Conservation (phyloP, 2,113 vertebrate genomes). For the Pungitius pungitius region DNA sequence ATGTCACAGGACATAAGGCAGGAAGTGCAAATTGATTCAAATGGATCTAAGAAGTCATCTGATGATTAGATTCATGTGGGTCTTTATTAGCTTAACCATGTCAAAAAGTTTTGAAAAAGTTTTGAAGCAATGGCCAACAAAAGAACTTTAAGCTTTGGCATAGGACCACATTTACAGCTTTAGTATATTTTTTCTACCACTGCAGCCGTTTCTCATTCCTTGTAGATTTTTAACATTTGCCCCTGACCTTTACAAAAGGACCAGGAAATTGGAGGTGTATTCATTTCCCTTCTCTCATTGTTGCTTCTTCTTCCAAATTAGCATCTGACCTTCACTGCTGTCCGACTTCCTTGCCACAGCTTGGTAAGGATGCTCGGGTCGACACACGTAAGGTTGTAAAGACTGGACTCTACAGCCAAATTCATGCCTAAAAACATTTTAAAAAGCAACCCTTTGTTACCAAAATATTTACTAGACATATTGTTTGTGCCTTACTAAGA, state of each 20-base stretch:
- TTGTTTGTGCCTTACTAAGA: not conserved
- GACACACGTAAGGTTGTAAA: slow-evolving; percentile 5
- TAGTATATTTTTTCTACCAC: not conserved
- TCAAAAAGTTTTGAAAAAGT: slow-evolving; percentile 2
- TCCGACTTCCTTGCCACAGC: slow-evolving; percentile 20
- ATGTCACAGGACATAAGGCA: not conserved
- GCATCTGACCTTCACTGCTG: slow-evolving; percentile 66
- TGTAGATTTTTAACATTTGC: slow-evolving; percentile 51
- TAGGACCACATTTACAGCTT: slow-evolving; percentile 17
- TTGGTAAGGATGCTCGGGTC: slow-evolving; percentile 8
- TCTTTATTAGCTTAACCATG: slow-evolving; percentile 3
- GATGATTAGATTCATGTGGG: not conserved
- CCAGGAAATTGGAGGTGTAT: slow-evolving; percentile 57
- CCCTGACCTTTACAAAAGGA: slow-evolving; percentile 60
- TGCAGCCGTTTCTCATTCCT: slow-evolving; percentile 50
- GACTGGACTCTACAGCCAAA: not conserved
- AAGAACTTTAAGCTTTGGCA: slow-evolving; percentile 11
- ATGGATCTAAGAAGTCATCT: not conserved
- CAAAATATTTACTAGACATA: not conserved
- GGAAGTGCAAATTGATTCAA: not conserved
- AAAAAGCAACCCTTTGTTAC: not conserved
- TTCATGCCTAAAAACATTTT: not conserved
- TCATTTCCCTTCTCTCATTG: slow-evolving; percentile 54
- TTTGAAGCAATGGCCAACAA: not conserved
- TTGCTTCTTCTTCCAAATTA: slow-evolving; percentile 64